Conservation (phyloP, 1,140 invertebrate species). For the Aphidius ervi region DNA sequence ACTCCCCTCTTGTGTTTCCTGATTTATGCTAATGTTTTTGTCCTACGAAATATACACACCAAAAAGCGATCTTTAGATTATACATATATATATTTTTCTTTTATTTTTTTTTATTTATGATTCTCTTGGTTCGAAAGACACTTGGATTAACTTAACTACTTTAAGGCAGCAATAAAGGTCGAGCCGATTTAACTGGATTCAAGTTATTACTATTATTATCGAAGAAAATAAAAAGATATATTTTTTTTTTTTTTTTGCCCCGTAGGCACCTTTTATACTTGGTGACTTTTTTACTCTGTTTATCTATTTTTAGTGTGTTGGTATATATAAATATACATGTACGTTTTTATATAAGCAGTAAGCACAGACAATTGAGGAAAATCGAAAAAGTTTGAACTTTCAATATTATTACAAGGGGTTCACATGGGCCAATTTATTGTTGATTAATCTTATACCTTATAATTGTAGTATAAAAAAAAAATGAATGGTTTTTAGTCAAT, state of each 20-base stretch:
- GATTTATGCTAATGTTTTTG: constrained; percentile 56
- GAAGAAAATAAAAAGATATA: not conserved
- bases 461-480: no score
- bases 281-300: not conserved
- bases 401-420: constrained; percentile 30
- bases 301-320: not conserved
- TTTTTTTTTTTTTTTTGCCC: not conserved
- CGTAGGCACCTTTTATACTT: constrained; percentile 5
- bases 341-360: no score
- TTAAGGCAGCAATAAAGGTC: constrained; percentile 51
- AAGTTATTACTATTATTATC: constrained; percentile 25
- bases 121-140: constrained; percentile 21
- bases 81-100: constrained; percentile 1
- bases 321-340: no score
- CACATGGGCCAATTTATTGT: no score
- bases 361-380: constrained; percentile 24
- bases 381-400: constrained; percentile 47
- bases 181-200: constrained; percentile 49
- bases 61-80: constrained; percentile 42
- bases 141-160: constrained; percentile 51
- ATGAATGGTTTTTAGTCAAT: no score
- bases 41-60: constrained; percentile 48
- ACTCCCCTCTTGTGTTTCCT: constrained; percentile 31
- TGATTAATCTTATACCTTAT: no score
- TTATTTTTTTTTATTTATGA: not conserved